phyloP scores from a whole-genome alignment of 2,113 vertebrate genomes.

The Ophiodon elongatus region DNA sequence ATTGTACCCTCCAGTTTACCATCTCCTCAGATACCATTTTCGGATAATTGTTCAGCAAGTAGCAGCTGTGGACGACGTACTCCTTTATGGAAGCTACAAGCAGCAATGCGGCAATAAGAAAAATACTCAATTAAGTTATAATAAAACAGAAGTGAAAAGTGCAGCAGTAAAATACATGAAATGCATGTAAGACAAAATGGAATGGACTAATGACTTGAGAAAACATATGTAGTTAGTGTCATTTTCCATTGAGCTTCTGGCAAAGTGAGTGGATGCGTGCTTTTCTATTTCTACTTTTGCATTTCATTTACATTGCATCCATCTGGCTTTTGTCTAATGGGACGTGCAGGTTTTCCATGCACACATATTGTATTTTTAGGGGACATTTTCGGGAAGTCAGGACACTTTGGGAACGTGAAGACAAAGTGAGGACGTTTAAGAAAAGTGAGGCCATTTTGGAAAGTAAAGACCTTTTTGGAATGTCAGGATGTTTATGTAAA shows the following conservation, averaged over 20 bases:
- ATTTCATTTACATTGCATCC: neutral
- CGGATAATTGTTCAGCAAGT: slow-evolving; percentile 1
- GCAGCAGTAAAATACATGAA: neutral
- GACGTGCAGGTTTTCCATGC: neutral
- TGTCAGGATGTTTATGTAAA: neutral
- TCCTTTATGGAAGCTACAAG: neutral
- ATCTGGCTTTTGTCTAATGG: neutral
- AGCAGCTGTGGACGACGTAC: neutral
- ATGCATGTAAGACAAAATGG: neutral
- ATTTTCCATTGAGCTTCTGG: neutral
- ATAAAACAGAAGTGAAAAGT: neutral
- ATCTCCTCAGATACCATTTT: slow-evolving; percentile 29
- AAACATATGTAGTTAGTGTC: neutral
- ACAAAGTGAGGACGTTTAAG: neutral
- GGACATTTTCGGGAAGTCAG: neutral
- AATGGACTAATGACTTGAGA: neutral
- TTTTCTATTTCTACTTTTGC: neutral
- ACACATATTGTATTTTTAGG: neutral
- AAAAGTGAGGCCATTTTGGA: neutral
- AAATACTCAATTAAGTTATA: neutral
- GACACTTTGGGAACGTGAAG: neutral
- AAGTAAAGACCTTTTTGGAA: neutral
- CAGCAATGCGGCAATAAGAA: neutral
- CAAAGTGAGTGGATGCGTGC: neutral
- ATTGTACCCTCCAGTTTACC: neutral